A percentile compares a stretch with the other conserved stretches of the same genome.
These are phyloP conservation scores for Xyrauchen texanus DNA, from an alignment of 2,113 vertebrate genomes.

Conservation along the genomic window DNA sequence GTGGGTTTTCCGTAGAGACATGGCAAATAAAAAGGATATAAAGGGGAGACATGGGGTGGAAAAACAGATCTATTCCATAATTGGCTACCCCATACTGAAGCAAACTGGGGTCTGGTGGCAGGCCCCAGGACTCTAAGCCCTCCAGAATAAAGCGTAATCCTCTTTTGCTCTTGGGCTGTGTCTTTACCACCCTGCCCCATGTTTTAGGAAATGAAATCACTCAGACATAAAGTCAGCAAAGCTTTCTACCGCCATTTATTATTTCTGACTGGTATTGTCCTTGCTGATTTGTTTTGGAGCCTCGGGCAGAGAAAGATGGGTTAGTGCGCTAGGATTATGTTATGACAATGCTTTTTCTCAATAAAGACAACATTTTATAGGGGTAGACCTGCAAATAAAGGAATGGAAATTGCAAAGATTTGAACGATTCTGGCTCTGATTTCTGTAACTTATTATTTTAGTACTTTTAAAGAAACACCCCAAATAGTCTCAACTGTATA, in stretches of 20 bases:
- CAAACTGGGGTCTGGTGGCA: not conserved
- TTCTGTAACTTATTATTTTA: too few species aligned
- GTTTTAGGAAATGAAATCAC: conserved; percentile 38
- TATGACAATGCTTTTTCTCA: conserved; percentile 26
- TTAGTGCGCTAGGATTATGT: conserved; percentile 14
- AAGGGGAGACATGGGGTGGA: not conserved
- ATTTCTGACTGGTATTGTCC: conserved; percentile 39
- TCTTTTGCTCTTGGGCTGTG: conserved; percentile 18
- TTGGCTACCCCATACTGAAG: not conserved
- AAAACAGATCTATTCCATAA: conserved; percentile 17
- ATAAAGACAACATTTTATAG: conserved; percentile 3
- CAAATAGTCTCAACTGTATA: too few species aligned
- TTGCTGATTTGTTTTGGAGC: conserved; percentile 34
- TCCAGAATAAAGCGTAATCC: conserved; percentile 25
- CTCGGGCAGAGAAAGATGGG: conserved; percentile 13
- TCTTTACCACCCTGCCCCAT: conserved; percentile 2
- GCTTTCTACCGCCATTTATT: conserved; percentile 33
- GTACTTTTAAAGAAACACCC: too few species aligned
- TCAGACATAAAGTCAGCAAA: conserved; percentile 34
- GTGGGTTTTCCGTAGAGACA: not conserved
- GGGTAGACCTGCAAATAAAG: not conserved
- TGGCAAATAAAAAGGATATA: not conserved
- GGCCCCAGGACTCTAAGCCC: not conserved
- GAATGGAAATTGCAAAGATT: not conserved
- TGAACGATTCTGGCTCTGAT: not conserved